Evolutionary conservation across 2,888 invertebrate genomes (phyloP).

Genomic region (Sepiola atlantica): DNA sequence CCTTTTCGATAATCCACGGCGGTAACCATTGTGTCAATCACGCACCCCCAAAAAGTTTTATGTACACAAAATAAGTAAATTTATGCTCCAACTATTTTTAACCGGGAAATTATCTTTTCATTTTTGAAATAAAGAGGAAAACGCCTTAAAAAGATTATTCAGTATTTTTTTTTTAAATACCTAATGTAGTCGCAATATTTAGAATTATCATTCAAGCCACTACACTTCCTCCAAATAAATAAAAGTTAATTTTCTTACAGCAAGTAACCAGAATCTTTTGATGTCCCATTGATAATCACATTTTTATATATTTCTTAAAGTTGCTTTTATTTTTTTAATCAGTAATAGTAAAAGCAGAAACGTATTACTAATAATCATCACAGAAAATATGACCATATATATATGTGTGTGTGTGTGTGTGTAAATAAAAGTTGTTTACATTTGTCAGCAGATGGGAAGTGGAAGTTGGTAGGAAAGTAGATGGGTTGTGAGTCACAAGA

Average conservation of each 20-base stretch:
- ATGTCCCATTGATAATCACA: slow-evolving; percentile 10
- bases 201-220: neutral
- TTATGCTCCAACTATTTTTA: neutral
- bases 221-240: too few relatives aligned
- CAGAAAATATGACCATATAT: neutral
- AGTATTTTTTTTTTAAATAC: neutral
- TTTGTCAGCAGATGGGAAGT: neutral
- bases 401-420: neutral
- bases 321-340: neutral
- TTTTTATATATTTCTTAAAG: neutral
- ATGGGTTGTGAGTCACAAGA: neutral
- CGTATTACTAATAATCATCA: neutral
- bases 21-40: too few relatives aligned
- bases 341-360: slow-evolving; percentile 7
- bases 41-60: too few relatives aligned
- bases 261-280: neutral
- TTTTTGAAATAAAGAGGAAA: neutral
- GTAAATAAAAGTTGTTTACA: neutral
- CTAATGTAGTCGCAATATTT: neutral
- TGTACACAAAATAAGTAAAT: neutral
- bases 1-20: too few relatives aligned
- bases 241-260: too few relatives aligned
- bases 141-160: neutral
- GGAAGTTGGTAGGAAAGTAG: neutral
- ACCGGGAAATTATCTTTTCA: neutral